Conservation (phyloP, 1,140 invertebrate genomes). For the Aporrectodea caliginosa region DNA sequence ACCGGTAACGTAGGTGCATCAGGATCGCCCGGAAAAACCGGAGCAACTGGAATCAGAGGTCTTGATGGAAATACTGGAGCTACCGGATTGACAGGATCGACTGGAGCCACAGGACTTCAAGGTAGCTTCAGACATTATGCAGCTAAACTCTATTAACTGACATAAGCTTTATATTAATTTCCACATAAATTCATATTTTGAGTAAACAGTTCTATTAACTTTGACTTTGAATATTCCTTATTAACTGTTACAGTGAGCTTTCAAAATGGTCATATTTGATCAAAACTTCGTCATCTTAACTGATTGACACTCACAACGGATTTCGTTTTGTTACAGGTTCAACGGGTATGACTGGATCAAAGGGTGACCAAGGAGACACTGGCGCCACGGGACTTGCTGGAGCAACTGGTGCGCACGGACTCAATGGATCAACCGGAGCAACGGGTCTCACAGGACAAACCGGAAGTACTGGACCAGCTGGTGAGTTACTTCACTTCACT, state of each 20-base stretch:
- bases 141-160: no score
- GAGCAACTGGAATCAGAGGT: background rate
- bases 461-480: background rate
- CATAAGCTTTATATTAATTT: no score
- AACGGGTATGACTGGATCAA: background rate
- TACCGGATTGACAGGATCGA: background rate
- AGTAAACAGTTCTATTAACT: no score
- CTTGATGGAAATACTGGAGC: background rate
- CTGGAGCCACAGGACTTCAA: background rate
- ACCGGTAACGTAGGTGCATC: background rate
- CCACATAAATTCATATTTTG: no score
- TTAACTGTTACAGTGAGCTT: no score
- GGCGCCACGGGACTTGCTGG: conserved; percentile 13
- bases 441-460: conserved; percentile 6
- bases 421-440: conserved; percentile 16
- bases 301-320: no score
- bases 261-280: no score
- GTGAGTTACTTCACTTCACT: background rate
- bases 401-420: conserved; percentile 5
- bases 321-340: background rate
- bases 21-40: no score
- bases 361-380: conserved; percentile 18
- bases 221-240: no score
- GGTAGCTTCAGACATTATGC: no score
- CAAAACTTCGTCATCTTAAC: no score